Percentiles rank a stretch among this genome's conserved stretches.
phyloP scores from a whole-genome alignment of 2,113 vertebrate species.

The Dasypus novemcinctus region DNA sequence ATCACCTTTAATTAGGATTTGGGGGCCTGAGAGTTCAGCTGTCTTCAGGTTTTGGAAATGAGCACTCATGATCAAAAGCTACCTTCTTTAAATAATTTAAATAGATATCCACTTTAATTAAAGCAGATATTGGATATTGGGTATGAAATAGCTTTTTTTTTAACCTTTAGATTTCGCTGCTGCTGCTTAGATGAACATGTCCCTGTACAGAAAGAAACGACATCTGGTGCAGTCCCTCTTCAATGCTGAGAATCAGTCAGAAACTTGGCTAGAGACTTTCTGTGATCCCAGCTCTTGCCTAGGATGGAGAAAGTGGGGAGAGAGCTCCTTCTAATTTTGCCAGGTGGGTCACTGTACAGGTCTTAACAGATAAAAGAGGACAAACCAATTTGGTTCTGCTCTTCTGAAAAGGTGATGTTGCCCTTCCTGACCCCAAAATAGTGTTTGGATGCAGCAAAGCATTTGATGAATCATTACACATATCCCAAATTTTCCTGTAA shows the following conservation, averaged over 20 bases:
- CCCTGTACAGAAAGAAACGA: slow-evolving; percentile 2
- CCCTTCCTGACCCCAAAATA: background rate
- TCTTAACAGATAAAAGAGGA: slow-evolving; percentile 45
- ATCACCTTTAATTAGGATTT: slow-evolving; percentile 73
- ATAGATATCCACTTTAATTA: slow-evolving; percentile 76
- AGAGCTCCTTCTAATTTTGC: background rate
- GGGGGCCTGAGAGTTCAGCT: slow-evolving; percentile 48
- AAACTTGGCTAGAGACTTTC: background rate
- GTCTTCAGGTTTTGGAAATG: slow-evolving; percentile 68
- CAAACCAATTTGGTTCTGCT: slow-evolving; percentile 41
- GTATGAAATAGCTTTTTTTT: slow-evolving; percentile 58
- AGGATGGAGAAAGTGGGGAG: background rate
- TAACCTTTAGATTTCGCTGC: slow-evolving; percentile 44
- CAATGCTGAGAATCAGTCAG: slow-evolving; percentile 34
- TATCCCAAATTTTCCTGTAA: background rate
- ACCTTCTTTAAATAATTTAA: slow-evolving; percentile 79
- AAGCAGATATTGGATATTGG: slow-evolving; percentile 68
- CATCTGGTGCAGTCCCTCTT: slow-evolving; percentile 61
- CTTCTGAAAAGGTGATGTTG: background rate
- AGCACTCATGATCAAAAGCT: slow-evolving; percentile 70
- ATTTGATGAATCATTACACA: background rate
- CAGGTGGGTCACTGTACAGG: background rate
- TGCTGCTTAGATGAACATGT: slow-evolving; percentile 60
- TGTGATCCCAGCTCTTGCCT: background rate
- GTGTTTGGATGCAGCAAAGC: background rate